Percentiles rank a stretch among this genome's conserved stretches.
Evolutionary conservation across 92 coral and sea anemone genomes (phyloP).

Genomic region (Nematostella vectensis): DNA sequence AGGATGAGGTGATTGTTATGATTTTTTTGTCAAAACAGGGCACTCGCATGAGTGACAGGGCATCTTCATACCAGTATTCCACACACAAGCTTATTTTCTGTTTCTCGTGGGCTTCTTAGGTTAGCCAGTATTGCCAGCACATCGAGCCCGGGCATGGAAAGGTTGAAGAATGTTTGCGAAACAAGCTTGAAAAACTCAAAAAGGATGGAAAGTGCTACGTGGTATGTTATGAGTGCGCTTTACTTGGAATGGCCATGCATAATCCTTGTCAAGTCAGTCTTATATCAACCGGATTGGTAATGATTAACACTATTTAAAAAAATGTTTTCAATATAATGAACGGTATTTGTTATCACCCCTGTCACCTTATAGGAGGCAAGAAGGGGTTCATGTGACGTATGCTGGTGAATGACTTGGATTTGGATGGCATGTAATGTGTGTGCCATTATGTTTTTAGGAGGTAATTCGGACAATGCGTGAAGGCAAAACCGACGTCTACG

Average conservation of each 20-base stretch:
- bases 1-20: constrained; percentile 45
- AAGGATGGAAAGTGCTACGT: constrained; percentile 15
- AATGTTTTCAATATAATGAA: too few relatives aligned
- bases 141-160: constrained; percentile 51
- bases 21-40: background rate
- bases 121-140: constrained; percentile 24
- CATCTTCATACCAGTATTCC: too few relatives aligned
- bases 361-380: too few relatives aligned
- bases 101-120: too few relatives aligned
- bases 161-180: constrained; percentile 67
- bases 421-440: constrained; percentile 15
- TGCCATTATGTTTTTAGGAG: constrained; percentile 51
- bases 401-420: too few relatives aligned
- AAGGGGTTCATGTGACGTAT: too few relatives aligned
- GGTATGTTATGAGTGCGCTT: constrained; percentile 13
- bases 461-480: constrained; percentile 65
- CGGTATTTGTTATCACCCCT: too few relatives aligned
- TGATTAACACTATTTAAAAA: too few relatives aligned
- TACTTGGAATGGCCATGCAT: too few relatives aligned
- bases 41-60: background rate
- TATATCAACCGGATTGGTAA: too few relatives aligned
- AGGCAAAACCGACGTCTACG: constrained; percentile 72
- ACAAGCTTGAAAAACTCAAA: constrained; percentile 26
- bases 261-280: too few relatives aligned
- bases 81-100: too few relatives aligned